A percentile compares a stretch with the other conserved stretches of the same genome.
phyloP scores from a whole-genome alignment of 2,113 vertebrate genomes.

The Ranitomeya imitator region DNA sequence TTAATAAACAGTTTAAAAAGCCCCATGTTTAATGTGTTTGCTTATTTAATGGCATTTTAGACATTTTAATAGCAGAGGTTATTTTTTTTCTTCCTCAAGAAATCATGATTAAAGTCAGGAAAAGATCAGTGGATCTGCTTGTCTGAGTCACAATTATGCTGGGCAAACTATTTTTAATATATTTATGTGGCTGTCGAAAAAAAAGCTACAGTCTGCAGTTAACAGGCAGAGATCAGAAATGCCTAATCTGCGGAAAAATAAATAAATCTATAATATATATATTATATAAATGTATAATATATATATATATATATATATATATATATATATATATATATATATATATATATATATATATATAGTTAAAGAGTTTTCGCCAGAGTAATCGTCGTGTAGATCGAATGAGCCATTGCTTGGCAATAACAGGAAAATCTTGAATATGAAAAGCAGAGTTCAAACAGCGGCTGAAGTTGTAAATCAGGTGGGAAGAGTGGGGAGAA shows the following conservation, averaged over 20 bases:
- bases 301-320: neutral
- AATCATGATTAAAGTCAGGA: slow-evolving; percentile 1
- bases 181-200: neutral
- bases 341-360: neutral
- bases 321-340: neutral
- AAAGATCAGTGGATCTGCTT: slow-evolving; percentile 6
- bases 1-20: slow-evolving; percentile 54
- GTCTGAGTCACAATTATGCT: neutral
- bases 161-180: neutral
- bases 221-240: neutral
- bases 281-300: neutral
- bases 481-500: slow-evolving; percentile 1
- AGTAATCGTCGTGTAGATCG: neutral
- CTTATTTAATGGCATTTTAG: slow-evolving; percentile 50
- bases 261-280: neutral
- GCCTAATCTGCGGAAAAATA: neutral
- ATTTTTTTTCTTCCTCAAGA: slow-evolving; percentile 2
- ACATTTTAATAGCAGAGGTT: slow-evolving; percentile 34
- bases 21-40: slow-evolving; percentile 39
- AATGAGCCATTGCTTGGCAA: slow-evolving; percentile 23
- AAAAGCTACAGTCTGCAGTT: neutral
- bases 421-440: slow-evolving; percentile 29
- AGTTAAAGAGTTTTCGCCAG: neutral
- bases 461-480: slow-evolving; percentile 41
- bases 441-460: slow-evolving; percentile 37